Base-by-base conservation (phyloP, 53 echinoderm and acorn worm genomes). In the Patiria pectinifera region DNA sequence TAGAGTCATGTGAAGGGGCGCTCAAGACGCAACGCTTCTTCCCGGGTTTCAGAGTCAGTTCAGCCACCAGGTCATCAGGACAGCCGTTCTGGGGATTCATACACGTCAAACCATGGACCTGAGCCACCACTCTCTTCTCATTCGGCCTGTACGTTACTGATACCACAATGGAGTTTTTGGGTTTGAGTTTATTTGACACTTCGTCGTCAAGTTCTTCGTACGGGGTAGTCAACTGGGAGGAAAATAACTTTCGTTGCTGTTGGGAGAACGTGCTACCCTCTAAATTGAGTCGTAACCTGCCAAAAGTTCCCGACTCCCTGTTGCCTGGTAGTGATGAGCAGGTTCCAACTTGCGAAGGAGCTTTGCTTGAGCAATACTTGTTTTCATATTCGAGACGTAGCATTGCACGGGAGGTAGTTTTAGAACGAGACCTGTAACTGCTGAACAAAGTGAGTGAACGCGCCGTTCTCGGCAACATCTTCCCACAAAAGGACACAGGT, bases 1-100 rank as follows among this genome's bases (percentile, higher is more conserved):
- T 15, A 18, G 78, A 87, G 63, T 84, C 19, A 4, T 44, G 2
- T 69, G 19, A 44, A 24, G 78, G 71, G 26, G n/a, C 62, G 16
- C 74, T 15, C 75, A 87, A 24, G n/a, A 59, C 16, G 12, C 44
- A 47, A 19, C 48, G 72, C 25, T 74, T 71, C 19, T 19, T 87
- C 11, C 45, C 87, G 15, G 76, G 77, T 59, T 22, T 35, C 44
- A 87, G 59, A 77, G 76, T 87, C 43, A 87, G 59, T 59, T 76
- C 59, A n/a, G 77, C 76, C 23, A 24, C 6, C 74, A 53, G 26
- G 58, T 18, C 47, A 23, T 6, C 1, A 4, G 53, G 14, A 16
- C 59, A 48, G 19, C 72, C 6, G 8, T 25, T 43, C 53, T 13
- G 2, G 14, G 43, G 76, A 15, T 7, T 25, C 13, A 25, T 58